Evolutionary conservation across 2,797 vertebrate genomes (phyloP), one percentile per base, ranked within the genome.

Genomic region (Basileuterus tristriatus): DNA sequence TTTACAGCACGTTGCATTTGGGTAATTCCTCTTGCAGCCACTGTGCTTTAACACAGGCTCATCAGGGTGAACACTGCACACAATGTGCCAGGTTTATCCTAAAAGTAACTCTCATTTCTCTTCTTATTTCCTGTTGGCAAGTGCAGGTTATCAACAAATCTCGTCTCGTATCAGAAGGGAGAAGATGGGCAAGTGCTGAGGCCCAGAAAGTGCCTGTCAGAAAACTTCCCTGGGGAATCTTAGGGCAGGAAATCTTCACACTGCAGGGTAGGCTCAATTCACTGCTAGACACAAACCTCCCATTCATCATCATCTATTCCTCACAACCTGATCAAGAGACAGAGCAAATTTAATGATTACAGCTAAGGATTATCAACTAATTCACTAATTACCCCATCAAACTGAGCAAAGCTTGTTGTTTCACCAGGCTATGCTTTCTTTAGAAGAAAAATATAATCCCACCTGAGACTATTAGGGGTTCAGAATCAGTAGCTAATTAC

Each of bases 21-120:
- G 89, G 52, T 9, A 55, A 27, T 43, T 87, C 59, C 65, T 55
- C 18, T 8, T 34, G 59, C 83, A 82, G 49, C 52, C 71, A 49
- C 46, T 37, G 64, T 15, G 60, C n/a, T 83, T 44, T 27, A 44
- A 71, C 7, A 17, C 16, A 8, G 11, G n/a, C 2, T 71, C 6
- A 20, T 11, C 59, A 11, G 71, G 77, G 36, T 1, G 1, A 32
- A 2, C 9, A 20, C 65, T 65, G 67, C 1, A 0, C 30, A 30
- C 36, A 75, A 37, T 0, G 27, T 26, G 71, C 47, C 47, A 50
- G 46, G 11, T 70, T 63, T 59, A 59, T 43, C 52, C 58, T 15
- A 5, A 50, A 69, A 64, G 58, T 15, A 27, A 62, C 21, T 23
- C 56, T 27, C 26, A 26, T 50, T 84, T 55, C 56, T 49, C n/a